phyloP scores from a whole-genome alignment of 2,797 vertebrate species.

The Chrysocyon brachyurus region DNA sequence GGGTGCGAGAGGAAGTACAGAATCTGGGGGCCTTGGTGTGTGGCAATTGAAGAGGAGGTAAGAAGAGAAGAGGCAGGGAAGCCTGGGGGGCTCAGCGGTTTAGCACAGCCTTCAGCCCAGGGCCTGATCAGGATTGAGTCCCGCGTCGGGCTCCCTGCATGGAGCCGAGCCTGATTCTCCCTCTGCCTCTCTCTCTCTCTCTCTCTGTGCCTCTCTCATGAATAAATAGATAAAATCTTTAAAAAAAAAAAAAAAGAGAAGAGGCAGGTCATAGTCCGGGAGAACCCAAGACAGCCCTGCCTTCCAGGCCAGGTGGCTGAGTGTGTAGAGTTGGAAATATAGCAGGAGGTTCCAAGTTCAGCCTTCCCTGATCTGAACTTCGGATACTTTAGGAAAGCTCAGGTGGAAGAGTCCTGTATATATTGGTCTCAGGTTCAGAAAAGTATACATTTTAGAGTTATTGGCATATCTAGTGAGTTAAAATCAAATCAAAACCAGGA shows the following conservation, averaged over 20 bases:
- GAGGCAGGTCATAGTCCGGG: background rate
- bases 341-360: background rate
- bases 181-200: no score
- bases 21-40: background rate
- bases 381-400: background rate
- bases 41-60: background rate
- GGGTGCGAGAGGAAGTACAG: background rate
- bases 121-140: no score
- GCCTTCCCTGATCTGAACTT: no score
- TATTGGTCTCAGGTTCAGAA: background rate
- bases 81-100: no score
- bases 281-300: background rate
- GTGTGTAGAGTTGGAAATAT: no score
- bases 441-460: background rate
- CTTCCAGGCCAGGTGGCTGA: background rate
- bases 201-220: no score
- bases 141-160: no score
- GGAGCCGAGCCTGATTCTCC: no score
- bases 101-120: no score
- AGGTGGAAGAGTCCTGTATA: background rate
- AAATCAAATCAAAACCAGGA: conserved; percentile 14
- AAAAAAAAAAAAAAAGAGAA: background rate
- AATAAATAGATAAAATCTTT: no score
- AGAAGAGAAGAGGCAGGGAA: background rate
- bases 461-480: background rate